Conservation (phyloP, 2,888 invertebrate genomes). For the Campoplex nolae region DNA sequence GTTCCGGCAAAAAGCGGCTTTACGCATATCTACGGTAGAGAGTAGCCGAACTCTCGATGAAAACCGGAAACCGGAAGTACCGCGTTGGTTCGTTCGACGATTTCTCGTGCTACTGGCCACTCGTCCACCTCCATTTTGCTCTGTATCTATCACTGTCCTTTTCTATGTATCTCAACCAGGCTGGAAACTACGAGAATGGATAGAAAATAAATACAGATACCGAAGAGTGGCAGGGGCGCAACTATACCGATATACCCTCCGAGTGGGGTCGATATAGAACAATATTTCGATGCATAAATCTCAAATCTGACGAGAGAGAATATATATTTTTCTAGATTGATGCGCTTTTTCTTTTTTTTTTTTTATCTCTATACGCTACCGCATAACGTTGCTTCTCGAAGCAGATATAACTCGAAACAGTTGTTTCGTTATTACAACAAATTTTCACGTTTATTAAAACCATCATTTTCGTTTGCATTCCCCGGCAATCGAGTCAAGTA, state of each 20-base stretch:
- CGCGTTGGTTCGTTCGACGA: slow-evolving; percentile 55
- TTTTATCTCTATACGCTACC: slow-evolving; percentile 21
- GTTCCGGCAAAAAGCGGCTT: slow-evolving; percentile 64
- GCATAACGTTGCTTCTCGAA: not conserved
- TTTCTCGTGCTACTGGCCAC: slow-evolving; percentile 39
- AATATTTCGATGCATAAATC: slow-evolving; percentile 66
- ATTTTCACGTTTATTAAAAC: not conserved
- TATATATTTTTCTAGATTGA: slow-evolving; percentile 55
- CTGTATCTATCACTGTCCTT: slow-evolving; percentile 34
- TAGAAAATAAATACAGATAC: slow-evolving; percentile 53
- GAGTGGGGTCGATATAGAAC: slow-evolving; percentile 29
- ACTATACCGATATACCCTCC: slow-evolving; percentile 6
- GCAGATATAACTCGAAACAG: not conserved
- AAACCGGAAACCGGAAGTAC: slow-evolving; percentile 66
- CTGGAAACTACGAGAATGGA: slow-evolving; percentile 37
- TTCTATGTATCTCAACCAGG: slow-evolving; percentile 25
- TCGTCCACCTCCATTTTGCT: not conserved
- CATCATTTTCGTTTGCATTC: not conserved
- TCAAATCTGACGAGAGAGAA: slow-evolving; percentile 56
- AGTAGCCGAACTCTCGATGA: slow-evolving; percentile 40
- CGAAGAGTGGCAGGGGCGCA: slow-evolving; percentile 43
- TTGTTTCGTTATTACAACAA: not conserved
- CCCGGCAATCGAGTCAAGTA: not conserved
- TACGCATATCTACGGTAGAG: slow-evolving; percentile 53
- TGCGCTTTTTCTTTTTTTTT: slow-evolving; percentile 30